Percentiles rank a stretch among this genome's conserved stretches.
Evolutionary conservation across 1,140 invertebrate species (phyloP).

Genomic region (Ylistrum balloti): DNA sequence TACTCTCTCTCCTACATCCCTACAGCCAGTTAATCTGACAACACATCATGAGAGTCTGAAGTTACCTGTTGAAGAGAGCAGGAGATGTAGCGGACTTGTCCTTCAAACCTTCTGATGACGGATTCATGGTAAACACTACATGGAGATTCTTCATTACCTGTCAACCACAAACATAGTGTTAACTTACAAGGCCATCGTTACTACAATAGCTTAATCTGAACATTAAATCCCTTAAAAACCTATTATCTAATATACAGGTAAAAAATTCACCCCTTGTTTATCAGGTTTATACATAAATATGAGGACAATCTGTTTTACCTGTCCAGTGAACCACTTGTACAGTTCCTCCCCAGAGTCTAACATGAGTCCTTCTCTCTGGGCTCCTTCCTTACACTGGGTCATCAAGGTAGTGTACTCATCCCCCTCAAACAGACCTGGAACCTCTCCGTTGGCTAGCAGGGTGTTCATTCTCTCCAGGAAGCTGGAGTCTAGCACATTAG

Average conservation of each 20-base stretch:
- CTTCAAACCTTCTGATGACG: conserved; percentile 98
- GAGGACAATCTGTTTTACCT: conserved; percentile 78
- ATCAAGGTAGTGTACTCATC: conserved; percentile 99
- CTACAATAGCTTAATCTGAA: too few species aligned
- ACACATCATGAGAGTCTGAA: too few species aligned
- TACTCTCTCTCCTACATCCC: too few species aligned
- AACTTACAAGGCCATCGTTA: too few species aligned
- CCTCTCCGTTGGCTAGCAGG: conserved; percentile 98
- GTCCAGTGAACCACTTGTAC: conserved; percentile 98
- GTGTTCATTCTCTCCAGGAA: conserved; percentile 99
- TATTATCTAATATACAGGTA: too few species aligned
- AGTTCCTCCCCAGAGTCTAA: conserved; percentile 98
- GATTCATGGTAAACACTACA: conserved; percentile 99
- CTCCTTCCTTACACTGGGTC: conserved; percentile 99
- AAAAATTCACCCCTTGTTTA: too few species aligned
- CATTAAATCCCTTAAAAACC: too few species aligned
- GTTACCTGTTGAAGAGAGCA: conserved; percentile 96
- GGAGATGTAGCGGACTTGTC: conserved; percentile 99
- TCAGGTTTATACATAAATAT: not conserved
- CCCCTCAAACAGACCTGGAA: conserved; percentile 86
- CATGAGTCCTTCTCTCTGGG: conserved; percentile 98
- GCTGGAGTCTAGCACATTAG: conserved; percentile 98
- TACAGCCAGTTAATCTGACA: too few species aligned
- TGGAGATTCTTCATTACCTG: conserved; percentile 99
- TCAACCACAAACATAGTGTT: conserved; percentile 46